These are phyloP conservation scores for Papilio polyxenes DNA, from an alignment of 1,140 invertebrate species.

Conservation along the genomic window DNA sequence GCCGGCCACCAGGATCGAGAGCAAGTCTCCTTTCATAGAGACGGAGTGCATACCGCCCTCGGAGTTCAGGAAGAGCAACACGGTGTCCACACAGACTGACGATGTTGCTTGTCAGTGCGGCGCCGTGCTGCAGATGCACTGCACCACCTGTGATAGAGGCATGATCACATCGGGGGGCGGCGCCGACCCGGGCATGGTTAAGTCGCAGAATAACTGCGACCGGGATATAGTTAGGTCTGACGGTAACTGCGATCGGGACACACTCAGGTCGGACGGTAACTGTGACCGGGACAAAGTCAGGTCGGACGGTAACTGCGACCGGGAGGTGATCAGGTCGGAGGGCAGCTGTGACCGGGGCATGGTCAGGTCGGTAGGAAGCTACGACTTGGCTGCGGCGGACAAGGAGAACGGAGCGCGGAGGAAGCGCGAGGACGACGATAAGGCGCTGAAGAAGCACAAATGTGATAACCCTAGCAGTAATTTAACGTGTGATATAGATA, in stretches of 20 bases:
- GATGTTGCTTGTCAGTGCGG: conserved; percentile 70
- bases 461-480: conserved; percentile 77
- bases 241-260: conserved; percentile 68
- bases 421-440: conserved; percentile 62
- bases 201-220: conserved; percentile 51
- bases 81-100: conserved; percentile 76
- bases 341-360: conserved; percentile 44
- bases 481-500: conserved; percentile 74
- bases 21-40: conserved; percentile 62
- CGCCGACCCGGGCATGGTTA: conserved; percentile 62
- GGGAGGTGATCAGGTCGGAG: not conserved
- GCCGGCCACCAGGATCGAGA: conserved; percentile 66
- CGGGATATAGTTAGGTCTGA: conserved; percentile 45
- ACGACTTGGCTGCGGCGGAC: conserved; percentile 62
- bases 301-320: not conserved
- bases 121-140: conserved; percentile 57
- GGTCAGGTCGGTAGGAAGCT: conserved; percentile 70
- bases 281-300: conserved; percentile 48
- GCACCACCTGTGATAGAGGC: conserved; percentile 57
- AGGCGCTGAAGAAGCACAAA: conserved; percentile 72
- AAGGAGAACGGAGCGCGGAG: conserved; percentile 55
- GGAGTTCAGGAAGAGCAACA: conserved; percentile 69
- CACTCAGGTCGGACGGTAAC: conserved; percentile 50
- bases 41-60: conserved; percentile 58
- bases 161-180: conserved; percentile 70